Conservation (phyloP, 2,797 vertebrate species). For the Salarias fasciatus region DNA sequence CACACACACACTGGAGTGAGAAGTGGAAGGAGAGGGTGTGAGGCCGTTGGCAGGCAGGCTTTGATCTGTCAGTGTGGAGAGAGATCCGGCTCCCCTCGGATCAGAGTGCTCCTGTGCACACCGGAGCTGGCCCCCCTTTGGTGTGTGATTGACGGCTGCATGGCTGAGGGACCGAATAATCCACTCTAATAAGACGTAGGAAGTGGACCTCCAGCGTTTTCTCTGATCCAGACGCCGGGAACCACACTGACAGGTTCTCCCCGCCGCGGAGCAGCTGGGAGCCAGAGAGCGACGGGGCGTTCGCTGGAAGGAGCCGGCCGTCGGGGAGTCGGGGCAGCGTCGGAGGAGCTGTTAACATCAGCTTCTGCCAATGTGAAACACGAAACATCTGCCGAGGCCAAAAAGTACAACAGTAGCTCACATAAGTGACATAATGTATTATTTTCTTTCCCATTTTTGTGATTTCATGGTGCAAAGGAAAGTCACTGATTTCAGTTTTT, state of each 20-base stretch:
- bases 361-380: neutral
- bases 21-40: constrained; percentile 80
- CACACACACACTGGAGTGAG: constrained; percentile 67
- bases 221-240: constrained; percentile 67
- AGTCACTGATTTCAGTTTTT: too few species aligned
- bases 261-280: constrained; percentile 61
- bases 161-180: constrained; percentile 80
- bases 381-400: neutral
- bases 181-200: constrained; percentile 84
- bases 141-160: constrained; percentile 81
- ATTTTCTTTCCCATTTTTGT: constrained; percentile 38
- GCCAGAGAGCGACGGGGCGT: constrained; percentile 51
- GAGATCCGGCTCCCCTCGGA: constrained; percentile 79
- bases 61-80: constrained; percentile 83
- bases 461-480: too few species aligned
- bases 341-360: constrained; percentile 9
- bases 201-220: constrained; percentile 75
- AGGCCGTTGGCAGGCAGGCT: constrained; percentile 74
- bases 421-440: too few species aligned
- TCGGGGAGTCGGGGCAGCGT: constrained; percentile 1
- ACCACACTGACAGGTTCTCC: constrained; percentile 67
- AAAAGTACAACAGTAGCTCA: neutral
- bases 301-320: constrained; percentile 27
- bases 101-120: constrained; percentile 72
- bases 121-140: constrained; percentile 70